These are phyloP conservation scores for Alaudala cheleensis DNA, from an alignment of 2,113 vertebrate species.

Conservation along the genomic window DNA sequence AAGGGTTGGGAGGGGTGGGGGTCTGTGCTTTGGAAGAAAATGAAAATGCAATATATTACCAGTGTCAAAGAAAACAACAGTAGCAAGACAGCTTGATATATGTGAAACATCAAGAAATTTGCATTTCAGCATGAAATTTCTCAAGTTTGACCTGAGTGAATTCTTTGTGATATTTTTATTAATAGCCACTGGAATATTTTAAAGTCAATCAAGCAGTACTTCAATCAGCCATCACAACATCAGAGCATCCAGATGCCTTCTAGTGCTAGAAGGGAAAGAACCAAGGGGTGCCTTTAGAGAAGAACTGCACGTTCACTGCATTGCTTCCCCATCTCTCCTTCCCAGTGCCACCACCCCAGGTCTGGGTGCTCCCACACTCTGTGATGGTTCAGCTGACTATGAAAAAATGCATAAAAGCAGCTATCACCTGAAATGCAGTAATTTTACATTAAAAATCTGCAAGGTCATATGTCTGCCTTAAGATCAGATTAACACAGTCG, in stretches of 20 bases:
- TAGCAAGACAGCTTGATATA: background rate
- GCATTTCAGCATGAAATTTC: background rate
- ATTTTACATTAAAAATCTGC: background rate
- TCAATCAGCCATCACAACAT: background rate
- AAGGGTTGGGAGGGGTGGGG: background rate
- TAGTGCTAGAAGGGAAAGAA: background rate
- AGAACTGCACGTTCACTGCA: rapidly evolving
- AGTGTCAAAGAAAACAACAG: background rate
- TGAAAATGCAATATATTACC: background rate
- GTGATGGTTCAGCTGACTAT: background rate
- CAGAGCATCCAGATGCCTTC: background rate
- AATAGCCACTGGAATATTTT: background rate
- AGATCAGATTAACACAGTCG: background rate
- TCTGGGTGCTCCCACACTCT: background rate
- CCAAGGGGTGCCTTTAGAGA: background rate
- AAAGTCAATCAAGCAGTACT: background rate
- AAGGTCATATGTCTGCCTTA: background rate
- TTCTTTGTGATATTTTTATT: background rate
- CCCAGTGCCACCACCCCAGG: background rate
- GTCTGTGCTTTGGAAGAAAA: background rate
- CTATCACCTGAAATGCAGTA: background rate
- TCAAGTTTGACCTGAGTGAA: constrained; percentile 1
- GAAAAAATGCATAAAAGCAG: background rate
- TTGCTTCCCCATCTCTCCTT: background rate
- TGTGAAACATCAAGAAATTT: background rate